Conservation (phyloP, 2,113 vertebrate species). For the Condylura cristata region DNA sequence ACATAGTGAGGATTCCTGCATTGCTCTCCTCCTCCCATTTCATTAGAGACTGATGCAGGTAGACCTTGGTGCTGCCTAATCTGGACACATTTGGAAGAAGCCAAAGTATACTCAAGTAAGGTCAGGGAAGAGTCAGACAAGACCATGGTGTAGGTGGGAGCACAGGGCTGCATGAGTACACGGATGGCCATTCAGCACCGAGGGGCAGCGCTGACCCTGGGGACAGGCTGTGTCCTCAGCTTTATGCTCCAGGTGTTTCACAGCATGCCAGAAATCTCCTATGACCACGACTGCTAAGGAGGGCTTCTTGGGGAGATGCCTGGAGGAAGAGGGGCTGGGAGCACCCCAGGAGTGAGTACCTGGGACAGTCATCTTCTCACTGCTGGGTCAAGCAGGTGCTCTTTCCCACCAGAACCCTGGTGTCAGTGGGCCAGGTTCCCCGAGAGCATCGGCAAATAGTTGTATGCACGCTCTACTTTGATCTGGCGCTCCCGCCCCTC, state of each 20-base stretch:
- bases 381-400: background rate
- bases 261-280: background rate
- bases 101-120: background rate
- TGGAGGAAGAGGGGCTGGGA: background rate
- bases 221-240: background rate
- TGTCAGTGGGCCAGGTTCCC: background rate
- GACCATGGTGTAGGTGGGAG: background rate
- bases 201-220: background rate
- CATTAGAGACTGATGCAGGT: background rate
- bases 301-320: background rate
- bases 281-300: background rate
- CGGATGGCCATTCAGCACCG: background rate
- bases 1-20: background rate
- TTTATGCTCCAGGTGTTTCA: background rate
- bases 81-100: background rate
- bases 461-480: background rate
- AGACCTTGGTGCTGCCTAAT: background rate
- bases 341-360: no score
- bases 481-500: background rate
- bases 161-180: background rate
- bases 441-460: background rate
- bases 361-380: background rate
- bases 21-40: background rate
- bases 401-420: background rate
- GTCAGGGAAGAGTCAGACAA: background rate